Percentiles rank a stretch among this genome's conserved stretches.
Conservation (phyloP, 2,888 invertebrate genomes). For the Callosobruchus maculatus region DNA sequence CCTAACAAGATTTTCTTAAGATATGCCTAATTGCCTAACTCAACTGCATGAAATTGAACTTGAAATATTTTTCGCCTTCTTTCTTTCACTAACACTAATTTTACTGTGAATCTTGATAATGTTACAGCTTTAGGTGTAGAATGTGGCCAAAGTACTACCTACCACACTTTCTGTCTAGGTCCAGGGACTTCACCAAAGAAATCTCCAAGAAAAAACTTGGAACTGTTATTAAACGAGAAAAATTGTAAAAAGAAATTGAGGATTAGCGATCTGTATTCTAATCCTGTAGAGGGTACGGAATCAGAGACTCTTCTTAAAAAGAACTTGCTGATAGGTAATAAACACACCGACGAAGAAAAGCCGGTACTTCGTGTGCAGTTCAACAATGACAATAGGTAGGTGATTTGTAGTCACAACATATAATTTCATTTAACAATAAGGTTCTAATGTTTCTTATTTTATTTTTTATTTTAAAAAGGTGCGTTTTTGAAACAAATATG, state of each 20-base stretch:
- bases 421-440: too few relatives aligned
- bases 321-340: conserved; percentile 14
- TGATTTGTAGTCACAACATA: not conserved
- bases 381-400: conserved; percentile 46
- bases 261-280: conserved; percentile 25
- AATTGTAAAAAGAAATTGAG: conserved; percentile 22
- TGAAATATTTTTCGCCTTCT: not conserved
- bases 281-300: conserved; percentile 15
- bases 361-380: conserved; percentile 59
- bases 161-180: not conserved
- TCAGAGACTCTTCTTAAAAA: conserved; percentile 11
- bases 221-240: conserved; percentile 26
- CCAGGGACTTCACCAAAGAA: conserved; percentile 12
- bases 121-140: not conserved
- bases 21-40: not conserved
- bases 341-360: conserved; percentile 34
- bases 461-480: too few relatives aligned
- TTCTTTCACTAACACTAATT: not conserved
- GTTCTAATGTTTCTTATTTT: too few relatives aligned
- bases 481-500: too few relatives aligned
- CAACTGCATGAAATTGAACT: not conserved
- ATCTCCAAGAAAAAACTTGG: conserved; percentile 16
- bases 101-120: not conserved
- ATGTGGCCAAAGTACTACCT: conserved; percentile 5
- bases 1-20: not conserved